These are phyloP conservation scores for Drosophila prosaltans DNA, from an alignment of 1,140 invertebrate species.

Conservation along the genomic window DNA sequence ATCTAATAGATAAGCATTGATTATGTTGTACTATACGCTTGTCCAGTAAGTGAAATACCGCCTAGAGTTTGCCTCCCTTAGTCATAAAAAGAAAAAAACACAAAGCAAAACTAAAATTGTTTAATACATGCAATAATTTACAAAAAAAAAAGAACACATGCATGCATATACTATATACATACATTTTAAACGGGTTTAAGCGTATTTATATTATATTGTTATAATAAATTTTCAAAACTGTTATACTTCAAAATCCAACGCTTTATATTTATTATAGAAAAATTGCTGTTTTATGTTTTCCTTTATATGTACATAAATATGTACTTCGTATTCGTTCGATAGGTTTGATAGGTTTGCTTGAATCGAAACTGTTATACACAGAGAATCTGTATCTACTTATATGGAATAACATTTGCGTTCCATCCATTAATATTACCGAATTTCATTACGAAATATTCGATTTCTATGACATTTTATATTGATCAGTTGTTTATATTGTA, in stretches of 20 bases:
- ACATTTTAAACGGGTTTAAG: conserved; percentile 61
- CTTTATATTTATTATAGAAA: no score
- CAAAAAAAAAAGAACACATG: background rate
- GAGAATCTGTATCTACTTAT: no score
- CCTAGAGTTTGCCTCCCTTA: conserved; percentile 73
- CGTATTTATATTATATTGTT: conserved; percentile 66
- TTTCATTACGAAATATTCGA: no score
- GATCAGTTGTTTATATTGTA: no score
- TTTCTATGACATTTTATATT: no score
- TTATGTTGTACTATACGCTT: conserved; percentile 59
- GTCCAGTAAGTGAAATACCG: conserved; percentile 51
- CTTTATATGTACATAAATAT: no score
- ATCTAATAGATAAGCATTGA: conserved; percentile 50
- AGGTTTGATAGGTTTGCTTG: no score
- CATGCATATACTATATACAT: conserved; percentile 31
- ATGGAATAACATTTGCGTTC: no score
- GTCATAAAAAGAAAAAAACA: conserved; percentile 41
- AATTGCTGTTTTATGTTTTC: no score
- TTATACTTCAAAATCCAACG: conserved; percentile 24
- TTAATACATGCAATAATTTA: conserved; percentile 17
- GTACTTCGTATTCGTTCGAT: no score
- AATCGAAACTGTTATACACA: no score
- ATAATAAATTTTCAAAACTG: conserved; percentile 43
- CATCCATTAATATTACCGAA: no score
- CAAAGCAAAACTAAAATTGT: conserved; percentile 57